Evolutionary conservation across 2,888 invertebrate genomes (phyloP).

Genomic region (Argyresthia goedartella): DNA sequence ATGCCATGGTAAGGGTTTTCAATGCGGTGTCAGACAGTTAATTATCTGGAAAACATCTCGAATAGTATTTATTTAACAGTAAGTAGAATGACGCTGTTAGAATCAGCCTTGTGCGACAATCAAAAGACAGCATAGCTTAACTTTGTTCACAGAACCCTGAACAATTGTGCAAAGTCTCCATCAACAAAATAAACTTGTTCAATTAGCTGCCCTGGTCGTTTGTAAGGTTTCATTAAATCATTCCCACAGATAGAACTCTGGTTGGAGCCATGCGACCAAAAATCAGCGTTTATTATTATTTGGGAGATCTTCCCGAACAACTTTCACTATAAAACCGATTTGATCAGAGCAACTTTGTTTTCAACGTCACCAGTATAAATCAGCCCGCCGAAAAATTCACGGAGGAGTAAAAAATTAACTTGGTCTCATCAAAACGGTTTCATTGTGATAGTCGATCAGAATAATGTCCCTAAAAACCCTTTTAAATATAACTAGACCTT

Average conservation of each 20-base stretch:
- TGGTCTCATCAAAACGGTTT: no score
- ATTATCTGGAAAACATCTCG: neutral
- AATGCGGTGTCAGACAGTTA: neutral
- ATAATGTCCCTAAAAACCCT: no score
- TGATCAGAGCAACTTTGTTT: no score
- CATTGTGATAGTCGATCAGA: no score
- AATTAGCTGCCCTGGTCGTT: neutral
- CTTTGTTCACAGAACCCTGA: neutral
- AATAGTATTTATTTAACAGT: neutral
- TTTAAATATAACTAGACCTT: no score
- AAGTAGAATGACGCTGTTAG: neutral
- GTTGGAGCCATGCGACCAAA: no score
- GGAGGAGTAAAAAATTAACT: no score
- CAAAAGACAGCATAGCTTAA: neutral
- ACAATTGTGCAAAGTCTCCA: neutral
- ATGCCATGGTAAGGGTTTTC: neutral
- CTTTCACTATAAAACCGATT: no score
- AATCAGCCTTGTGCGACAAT: neutral
- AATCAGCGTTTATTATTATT: no score
- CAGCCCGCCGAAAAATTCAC: no score
- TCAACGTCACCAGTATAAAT: no score
- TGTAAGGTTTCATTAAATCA: slow-evolving; percentile 1
- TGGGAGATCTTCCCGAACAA: no score
- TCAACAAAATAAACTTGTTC: slow-evolving; percentile 1
- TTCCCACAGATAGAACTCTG: neutral